Percentiles rank a stretch among this genome's conserved stretches.
These are phyloP conservation scores for Cryptophagus acutangulus DNA, from an alignment of 2,888 invertebrate genomes.

Conservation along the genomic window DNA sequence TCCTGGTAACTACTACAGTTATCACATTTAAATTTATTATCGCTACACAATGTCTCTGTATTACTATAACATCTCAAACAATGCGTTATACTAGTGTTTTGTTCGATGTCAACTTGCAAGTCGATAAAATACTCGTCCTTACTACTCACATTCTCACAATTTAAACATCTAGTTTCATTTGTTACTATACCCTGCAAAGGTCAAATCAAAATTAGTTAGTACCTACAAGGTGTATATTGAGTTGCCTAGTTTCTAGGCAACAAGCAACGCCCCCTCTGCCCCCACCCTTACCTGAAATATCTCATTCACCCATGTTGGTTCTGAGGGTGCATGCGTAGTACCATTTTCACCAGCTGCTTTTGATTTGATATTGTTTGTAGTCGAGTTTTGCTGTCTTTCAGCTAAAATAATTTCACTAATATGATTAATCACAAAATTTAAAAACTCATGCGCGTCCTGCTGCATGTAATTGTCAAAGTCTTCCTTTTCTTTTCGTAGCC, in stretches of 20 bases:
- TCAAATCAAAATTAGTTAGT: neutral
- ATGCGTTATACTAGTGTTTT: conserved; percentile 98
- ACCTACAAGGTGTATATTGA: neutral
- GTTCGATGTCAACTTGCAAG: conserved; percentile 98
- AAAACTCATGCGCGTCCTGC: conserved; percentile 99
- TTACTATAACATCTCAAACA: conserved; percentile 97
- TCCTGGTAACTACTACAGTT: conserved; percentile 99
- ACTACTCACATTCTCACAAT: conserved; percentile 99
- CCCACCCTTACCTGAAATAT: conserved; percentile 88
- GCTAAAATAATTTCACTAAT: conserved; percentile 95
- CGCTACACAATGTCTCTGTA: conserved; percentile 96
- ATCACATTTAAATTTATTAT: conserved; percentile 99
- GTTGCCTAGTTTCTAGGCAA: neutral
- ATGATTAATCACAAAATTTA: conserved; percentile 98
- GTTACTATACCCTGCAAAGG: conserved; percentile 78
- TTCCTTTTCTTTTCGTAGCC: conserved; percentile 97
- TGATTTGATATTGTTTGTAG: conserved; percentile 51
- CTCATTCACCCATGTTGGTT: conserved; percentile 99
- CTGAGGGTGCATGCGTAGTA: conserved; percentile 55
- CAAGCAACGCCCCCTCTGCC: too few relatives aligned
- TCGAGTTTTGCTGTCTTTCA: conserved; percentile 69
- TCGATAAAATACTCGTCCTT: conserved; percentile 99
- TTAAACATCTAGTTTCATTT: conserved; percentile 97
- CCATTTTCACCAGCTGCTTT: conserved; percentile 55
- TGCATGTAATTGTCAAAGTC: conserved; percentile 99